Base-by-base conservation (phyloP, 2,888 invertebrate species). In the Thumatha senex region DNA sequence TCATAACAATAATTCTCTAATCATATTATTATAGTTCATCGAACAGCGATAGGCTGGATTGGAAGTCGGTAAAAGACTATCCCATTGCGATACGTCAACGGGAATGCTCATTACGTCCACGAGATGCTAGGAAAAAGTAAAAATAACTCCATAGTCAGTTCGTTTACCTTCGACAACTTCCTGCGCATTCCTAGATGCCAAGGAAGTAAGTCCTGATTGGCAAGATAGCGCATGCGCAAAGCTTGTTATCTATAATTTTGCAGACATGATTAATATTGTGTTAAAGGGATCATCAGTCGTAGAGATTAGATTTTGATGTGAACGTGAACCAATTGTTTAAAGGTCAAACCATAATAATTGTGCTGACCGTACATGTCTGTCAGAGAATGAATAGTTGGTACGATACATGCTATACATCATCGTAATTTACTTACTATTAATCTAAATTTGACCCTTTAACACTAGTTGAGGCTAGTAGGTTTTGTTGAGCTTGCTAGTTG, bases 71-170 rank as follows among this genome's bases (percentile, higher is more conserved):
- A 12, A 24, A 39, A 5, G 8, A 3, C 63, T 69, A 67, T 63
- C 60, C 54, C 58, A 67, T 64, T 63, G 55, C 68, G 69, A 77
- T 72, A 76, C 70, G 73, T 66, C 54, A 72, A 70, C 71, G 67
- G 69, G 74, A 75, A 76, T 64, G 60, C 67, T 72, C 65, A 72
- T 78, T 78, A 76, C 74, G 76, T 77, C 75, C 78, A 82, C 74
- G 70, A 74, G 76, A 72, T 70, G 55, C 58, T 55, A 53, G 62
- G 69, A 78, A 79, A 70, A 71, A 66, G 66, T 72, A 74, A 76
- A 79, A 76, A 80, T 74, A 77, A 70, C 74, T 67, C 51, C 70
- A 61, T 71, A 62, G 72, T 78, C 80, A 78, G 85, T 86, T 80
- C 49, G 57, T 69, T 74, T 58, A 60, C 59, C 57, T 59, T 61